Evolutionary conservation across 2,888 invertebrate genomes (phyloP), one percentile per base, ranked within the genome.

Genomic region (Phortica magna): DNA sequence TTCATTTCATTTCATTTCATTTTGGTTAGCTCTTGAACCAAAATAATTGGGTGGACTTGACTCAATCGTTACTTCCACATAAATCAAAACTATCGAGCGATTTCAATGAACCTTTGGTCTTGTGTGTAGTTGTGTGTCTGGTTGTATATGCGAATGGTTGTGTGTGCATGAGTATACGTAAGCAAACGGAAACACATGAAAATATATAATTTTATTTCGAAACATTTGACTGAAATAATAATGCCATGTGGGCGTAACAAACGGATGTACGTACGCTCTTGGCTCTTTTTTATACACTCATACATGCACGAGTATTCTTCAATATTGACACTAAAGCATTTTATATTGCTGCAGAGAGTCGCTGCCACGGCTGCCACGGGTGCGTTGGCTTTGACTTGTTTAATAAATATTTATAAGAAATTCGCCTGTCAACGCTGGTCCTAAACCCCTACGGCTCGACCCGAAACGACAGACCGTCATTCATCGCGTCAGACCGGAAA

Each of bases 311-410:
- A 7, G 48, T 42, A 39, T 67, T 22, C 68, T 55, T 72, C 65
- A 76, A 76, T 76, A 76, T 76, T 76, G 64, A 76, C 72, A 53
- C 65, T 61, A 42, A 41, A 73, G 57, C 57, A 59, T 73, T 73
- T 73, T 59, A 41, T 73, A 59, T 39, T 53, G 59, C 73, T 41
- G 14, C 41, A 7, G 59, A 42, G 73, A 73, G 17, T 41, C 6
- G 65, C 39, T 7, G 59, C 73, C 42, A 0, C 42, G n/a, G 17
- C 59, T 17, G 59, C 73, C 42, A 0, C 42, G n/a, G 17, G 19
- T 17, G 55, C 55, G 55, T 55, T 55, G 41, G 39, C 53, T 67
- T 71, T 53, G 22, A 71, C 71, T 73, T 41, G 41, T 59, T 17
- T 42, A n/a, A 31, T 65, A 39, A 73, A 73, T 73, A 59, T 59